These are phyloP conservation scores for Probosciger aterrimus DNA, from an alignment of 2,113 vertebrate genomes.

Conservation along the genomic window DNA sequence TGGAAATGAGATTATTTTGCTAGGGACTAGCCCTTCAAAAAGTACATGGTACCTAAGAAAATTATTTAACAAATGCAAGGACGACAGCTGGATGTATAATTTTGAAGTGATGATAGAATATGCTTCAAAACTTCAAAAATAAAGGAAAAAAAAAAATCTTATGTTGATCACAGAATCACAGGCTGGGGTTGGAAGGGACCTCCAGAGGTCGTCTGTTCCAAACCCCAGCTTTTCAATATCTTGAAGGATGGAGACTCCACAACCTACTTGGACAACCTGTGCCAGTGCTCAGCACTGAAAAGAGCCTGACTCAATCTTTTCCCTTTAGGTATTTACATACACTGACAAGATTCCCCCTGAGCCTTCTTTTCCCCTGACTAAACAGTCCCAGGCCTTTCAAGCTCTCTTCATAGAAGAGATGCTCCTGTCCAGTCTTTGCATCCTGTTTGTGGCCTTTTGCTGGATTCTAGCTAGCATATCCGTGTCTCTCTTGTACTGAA, in stretches of 20 bases:
- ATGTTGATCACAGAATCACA: not conserved
- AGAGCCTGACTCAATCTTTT: not conserved
- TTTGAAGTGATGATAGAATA: not conserved
- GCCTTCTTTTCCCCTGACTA: not conserved
- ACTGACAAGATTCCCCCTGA: not conserved
- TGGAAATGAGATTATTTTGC: slow-evolving; percentile 2
- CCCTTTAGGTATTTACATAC: not conserved
- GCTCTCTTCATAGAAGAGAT: not conserved
- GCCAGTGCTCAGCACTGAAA: not conserved
- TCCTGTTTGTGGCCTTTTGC: not conserved
- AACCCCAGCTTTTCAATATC: fast-evolving
- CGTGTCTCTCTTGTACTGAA: not conserved
- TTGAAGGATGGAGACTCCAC: not conserved
- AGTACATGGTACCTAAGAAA: not conserved
- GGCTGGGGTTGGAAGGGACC: not conserved
- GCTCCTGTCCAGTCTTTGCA: not conserved
- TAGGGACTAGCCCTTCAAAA: not conserved
- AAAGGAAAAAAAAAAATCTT: not conserved
- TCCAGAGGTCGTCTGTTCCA: not conserved
- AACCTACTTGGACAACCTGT: not conserved
- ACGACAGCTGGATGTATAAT: not conserved
- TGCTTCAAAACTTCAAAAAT: not conserved
- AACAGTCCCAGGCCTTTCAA: not conserved
- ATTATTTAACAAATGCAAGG: not conserved
- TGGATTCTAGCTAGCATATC: not conserved